Evolutionary conservation across 2,888 invertebrate genomes (phyloP).

Genomic region (Cheilosia soror): DNA sequence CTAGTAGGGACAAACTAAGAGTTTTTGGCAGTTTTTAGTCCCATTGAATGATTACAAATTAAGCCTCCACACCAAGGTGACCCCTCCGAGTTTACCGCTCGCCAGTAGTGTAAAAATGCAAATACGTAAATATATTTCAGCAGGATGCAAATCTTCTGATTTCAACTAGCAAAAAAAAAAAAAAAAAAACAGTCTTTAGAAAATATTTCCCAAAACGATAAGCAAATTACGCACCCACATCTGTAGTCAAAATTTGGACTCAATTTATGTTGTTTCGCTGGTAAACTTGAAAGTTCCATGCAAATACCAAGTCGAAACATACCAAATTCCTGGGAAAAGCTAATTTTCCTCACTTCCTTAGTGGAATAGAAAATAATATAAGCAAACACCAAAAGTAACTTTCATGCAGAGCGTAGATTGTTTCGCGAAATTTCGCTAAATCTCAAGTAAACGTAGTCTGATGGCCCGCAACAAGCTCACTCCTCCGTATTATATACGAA

Average conservation of each 20-base stretch:
- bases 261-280: neutral
- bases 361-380: neutral
- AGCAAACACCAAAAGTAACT: slow-evolving; percentile 31
- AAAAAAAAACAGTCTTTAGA: too few relatives aligned
- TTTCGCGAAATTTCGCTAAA: slow-evolving; percentile 34
- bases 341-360: neutral
- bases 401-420: slow-evolving; percentile 25
- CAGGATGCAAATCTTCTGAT: too few relatives aligned
- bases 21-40: too few relatives aligned
- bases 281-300: slow-evolving; percentile 20
- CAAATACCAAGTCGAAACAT: slow-evolving; percentile 28
- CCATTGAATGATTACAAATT: too few relatives aligned
- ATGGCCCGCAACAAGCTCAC: neutral
- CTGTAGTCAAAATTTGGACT: neutral
- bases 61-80: too few relatives aligned
- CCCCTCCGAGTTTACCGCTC: too few relatives aligned
- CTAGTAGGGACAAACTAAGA: too few relatives aligned
- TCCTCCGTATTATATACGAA: neutral
- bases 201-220: too few relatives aligned
- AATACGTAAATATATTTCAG: too few relatives aligned
- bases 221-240: too few relatives aligned
- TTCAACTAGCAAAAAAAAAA: too few relatives aligned
- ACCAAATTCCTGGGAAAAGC: neutral
- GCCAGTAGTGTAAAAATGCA: too few relatives aligned
- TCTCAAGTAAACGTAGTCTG: slow-evolving; percentile 1